A percentile compares a stretch with the other conserved stretches of the same genome.
Evolutionary conservation across 2,888 invertebrate species (phyloP).

Genomic region (Chloroclystis v-ata): DNA sequence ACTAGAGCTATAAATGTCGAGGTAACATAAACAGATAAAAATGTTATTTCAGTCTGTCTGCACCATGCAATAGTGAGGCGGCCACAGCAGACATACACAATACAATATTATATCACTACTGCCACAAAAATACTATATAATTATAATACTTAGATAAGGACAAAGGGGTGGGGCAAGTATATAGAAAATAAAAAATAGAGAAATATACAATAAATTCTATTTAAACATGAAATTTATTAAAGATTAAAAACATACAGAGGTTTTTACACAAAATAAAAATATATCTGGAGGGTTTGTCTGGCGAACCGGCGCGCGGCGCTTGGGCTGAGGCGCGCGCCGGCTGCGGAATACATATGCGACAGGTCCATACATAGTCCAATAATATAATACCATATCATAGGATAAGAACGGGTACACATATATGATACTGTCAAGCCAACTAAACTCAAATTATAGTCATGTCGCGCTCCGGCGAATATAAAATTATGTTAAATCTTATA

Average conservation of each 20-base stretch:
- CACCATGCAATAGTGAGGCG: slow-evolving; percentile 73
- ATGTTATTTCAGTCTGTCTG: slow-evolving; percentile 61
- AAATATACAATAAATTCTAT: slow-evolving; percentile 77
- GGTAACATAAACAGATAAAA: slow-evolving; percentile 74
- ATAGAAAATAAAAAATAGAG: slow-evolving; percentile 72
- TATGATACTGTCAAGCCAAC: slow-evolving; percentile 75
- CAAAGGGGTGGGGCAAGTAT: slow-evolving; percentile 59
- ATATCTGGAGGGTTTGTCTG: slow-evolving; percentile 66
- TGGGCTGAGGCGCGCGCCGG: slow-evolving; percentile 43
- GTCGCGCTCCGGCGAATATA: slow-evolving; percentile 73
- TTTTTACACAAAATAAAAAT: slow-evolving; percentile 76
- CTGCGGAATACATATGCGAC: slow-evolving; percentile 63
- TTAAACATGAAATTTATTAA: slow-evolving; percentile 78
- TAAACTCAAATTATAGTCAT: slow-evolving; percentile 73
- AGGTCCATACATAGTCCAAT: slow-evolving; percentile 73
- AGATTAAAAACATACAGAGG: slow-evolving; percentile 76
- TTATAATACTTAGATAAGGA: slow-evolving; percentile 67
- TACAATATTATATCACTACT: slow-evolving; percentile 67
- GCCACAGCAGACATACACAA: slow-evolving; percentile 56
- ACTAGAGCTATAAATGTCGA: slow-evolving; percentile 55
- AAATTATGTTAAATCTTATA: slow-evolving; percentile 77
- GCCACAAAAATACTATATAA: slow-evolving; percentile 69
- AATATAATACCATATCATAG: slow-evolving; percentile 76
- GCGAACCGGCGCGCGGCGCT: slow-evolving; percentile 39
- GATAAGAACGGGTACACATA: slow-evolving; percentile 70